Base-by-base conservation (phyloP, 2,888 invertebrate genomes). In the Ditula angustiorana region DNA sequence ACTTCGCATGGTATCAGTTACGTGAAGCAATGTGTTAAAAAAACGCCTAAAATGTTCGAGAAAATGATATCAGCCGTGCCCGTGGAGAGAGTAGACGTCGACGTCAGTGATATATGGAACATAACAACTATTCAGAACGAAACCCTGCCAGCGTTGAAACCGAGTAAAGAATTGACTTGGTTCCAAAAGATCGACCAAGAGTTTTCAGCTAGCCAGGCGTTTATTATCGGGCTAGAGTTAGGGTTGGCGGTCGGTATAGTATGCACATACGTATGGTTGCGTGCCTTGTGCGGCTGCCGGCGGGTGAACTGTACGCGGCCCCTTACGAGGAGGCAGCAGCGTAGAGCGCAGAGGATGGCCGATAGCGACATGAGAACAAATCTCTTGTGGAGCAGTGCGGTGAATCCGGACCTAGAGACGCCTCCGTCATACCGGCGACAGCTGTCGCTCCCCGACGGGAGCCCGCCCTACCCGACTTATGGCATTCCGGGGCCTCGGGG, bases 51-150 rank as follows among this genome's bases (percentile, higher is more conserved):
- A 73, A 95, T 94, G 85, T 93, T 94, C 1, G 91, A 94, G 74
- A 92, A 94, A 72, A 94, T 94, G 73, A 89, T 95, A 64, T 88
- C 93, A 56, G 83, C 91, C 26, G 89, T 91, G 24, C 85, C 84
- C 37, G 76, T 80, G 23, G 83, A 85, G 13, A 85, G 81, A 78
- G 76, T 85, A 33, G 84, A 86, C 23, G 82, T 94, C 0, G 90
- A 92, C 53, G 71, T 93, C 7, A 78, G 78, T 47, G 76, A 83
- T 16, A 78, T 92, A 8, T 93, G 93, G 93, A 91, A 93, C 61
- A 80, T 91, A 26, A 85, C 86, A 11, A 68, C 68, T 0, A 70
- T 69, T 1, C 74, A 74, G 47, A 85, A 83, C 41, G 71, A 68
- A 19, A 80, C 83, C 1, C 50, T 68, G 8, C 69, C 76, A 3